A percentile compares a stretch with the other conserved stretches of the same genome.
These are phyloP conservation scores for Thyatira batis DNA, from an alignment of 2,888 invertebrate species.

Conservation along the genomic window DNA sequence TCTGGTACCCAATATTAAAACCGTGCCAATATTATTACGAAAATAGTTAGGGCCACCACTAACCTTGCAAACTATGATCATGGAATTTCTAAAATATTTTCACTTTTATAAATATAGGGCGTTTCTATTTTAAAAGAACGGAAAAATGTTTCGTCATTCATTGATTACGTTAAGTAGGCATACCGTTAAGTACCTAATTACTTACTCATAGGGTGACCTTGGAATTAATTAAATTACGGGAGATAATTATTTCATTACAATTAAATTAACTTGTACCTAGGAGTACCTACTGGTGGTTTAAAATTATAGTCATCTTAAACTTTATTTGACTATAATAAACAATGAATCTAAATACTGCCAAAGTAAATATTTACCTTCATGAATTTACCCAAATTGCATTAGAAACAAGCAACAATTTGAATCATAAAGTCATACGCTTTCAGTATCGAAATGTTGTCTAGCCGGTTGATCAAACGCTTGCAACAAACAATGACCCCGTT, in stretches of 20 bases:
- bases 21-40: background rate
- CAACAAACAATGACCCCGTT: slow-evolving; percentile 7
- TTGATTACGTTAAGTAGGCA: background rate
- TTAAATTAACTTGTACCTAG: too few relatives aligned
- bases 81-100: background rate
- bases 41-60: background rate
- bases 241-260: background rate
- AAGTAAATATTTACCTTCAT: too few relatives aligned
- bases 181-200: background rate
- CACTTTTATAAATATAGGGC: background rate
- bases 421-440: background rate
- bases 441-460: background rate
- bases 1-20: too few relatives aligned
- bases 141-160: background rate
- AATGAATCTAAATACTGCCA: too few relatives aligned
- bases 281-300: too few relatives aligned
- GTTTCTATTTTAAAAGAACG: background rate
- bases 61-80: background rate
- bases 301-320: too few relatives aligned
- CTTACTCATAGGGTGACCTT: slow-evolving; percentile 13
- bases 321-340: too few relatives aligned
- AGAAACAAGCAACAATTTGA: background rate
- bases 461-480: slow-evolving; percentile 1
- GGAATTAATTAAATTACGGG: slow-evolving; percentile 10
- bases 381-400: background rate